Base-by-base conservation (phyloP, 2,888 invertebrate species). In the Lasius fuliginosus region DNA sequence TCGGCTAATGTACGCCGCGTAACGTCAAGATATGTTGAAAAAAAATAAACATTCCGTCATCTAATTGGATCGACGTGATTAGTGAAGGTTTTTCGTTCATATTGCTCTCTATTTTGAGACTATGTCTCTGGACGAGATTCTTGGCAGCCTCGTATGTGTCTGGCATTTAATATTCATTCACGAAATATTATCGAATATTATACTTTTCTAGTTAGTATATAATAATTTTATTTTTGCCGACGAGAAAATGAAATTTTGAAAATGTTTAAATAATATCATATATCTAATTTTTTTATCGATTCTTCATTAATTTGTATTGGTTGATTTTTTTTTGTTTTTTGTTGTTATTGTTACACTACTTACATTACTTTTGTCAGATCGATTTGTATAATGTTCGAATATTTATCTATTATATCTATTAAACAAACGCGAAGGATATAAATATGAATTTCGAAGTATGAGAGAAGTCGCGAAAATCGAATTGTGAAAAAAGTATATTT, bases 1-100 rank as follows among this genome's bases (percentile, higher is more conserved):
- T 91, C 90, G 84, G 69, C 79, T 73, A 86, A 68, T 83, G 18
- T 53, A 23, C 65, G 65, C 87, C 85, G 62, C 77, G 60, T 67
- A 23, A 36, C 53, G 69, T 79, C 71, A 60, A 77, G 76, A 68
- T 15, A 68, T n/a, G 27, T 2, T n/a, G 56, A 15, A 68, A 53
- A 40, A 77, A 77, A 56, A 68, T 68, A 68, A 53, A 11, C 30
- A 36, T 27, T 6, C 23, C 53, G 56, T 56, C 67, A 9, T 46
- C 64, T 60, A 18, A 64, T 33, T 33, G 23, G 15, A 65, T 56
- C 27, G 56, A 18, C 56, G 12, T 30, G 27, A 76, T 76, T 53
- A 75, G 27, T 12, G 76, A 53, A 18, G 53, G 18, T 18, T 77
- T 8, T 53, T 27, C 76, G 56, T 67, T 76, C 40, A 36, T 36